Evolutionary conservation across 2,888 invertebrate species (phyloP).

Genomic region (Trichacis sp.): DNA sequence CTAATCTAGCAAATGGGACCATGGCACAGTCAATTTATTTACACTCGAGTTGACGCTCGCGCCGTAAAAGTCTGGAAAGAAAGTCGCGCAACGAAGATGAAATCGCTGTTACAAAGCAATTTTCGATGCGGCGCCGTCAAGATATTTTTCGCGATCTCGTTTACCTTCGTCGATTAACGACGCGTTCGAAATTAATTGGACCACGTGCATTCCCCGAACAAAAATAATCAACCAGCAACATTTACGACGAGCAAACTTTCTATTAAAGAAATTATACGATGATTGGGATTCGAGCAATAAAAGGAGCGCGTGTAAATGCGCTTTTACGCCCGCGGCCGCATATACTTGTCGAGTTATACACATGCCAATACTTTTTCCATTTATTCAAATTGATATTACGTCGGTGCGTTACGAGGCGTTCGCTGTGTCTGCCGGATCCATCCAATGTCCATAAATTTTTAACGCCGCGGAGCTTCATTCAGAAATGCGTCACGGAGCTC

Average conservation of each 20-base stretch:
- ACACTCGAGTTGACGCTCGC: constrained; percentile 55
- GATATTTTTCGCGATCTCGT: neutral
- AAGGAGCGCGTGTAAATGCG: constrained; percentile 18
- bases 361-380: constrained; percentile 64
- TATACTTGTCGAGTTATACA: constrained; percentile 38
- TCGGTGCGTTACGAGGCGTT: constrained; percentile 45
- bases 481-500: constrained; percentile 26
- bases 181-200: constrained; percentile 1
- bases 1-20: constrained; percentile 65
- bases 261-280: too few species aligned
- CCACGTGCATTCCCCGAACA: too few species aligned
- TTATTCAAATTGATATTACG: constrained; percentile 65
- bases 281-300: too few species aligned
- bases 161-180: neutral
- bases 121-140: constrained; percentile 6
- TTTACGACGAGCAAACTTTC: too few species aligned
- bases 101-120: constrained; percentile 11
- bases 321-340: constrained; percentile 23
- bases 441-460: constrained; percentile 46
- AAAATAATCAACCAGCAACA: too few species aligned
- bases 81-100: constrained; percentile 15
- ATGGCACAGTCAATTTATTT: constrained; percentile 62
- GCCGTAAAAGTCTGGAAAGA: constrained; percentile 47
- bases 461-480: constrained; percentile 39
- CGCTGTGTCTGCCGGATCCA: constrained; percentile 31